A percentile compares a stretch with the other conserved stretches of the same genome.
phyloP scores from a whole-genome alignment of 1,140 invertebrate species.

The Dolichoris vasculosae region DNA sequence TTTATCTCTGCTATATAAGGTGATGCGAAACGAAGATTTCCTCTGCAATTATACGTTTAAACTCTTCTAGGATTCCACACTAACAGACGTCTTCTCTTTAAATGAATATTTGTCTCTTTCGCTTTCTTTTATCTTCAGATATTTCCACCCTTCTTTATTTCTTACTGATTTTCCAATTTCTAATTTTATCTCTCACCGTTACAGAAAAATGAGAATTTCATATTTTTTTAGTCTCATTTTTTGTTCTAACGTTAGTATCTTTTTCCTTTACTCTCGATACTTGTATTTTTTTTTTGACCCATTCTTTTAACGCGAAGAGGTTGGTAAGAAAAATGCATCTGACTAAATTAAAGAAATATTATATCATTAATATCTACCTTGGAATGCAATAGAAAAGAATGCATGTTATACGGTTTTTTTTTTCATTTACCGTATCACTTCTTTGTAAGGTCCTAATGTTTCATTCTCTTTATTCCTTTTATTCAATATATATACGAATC shows the following conservation, averaged over 20 bases:
- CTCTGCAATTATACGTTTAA: slow-evolving; percentile 37
- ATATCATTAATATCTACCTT: slow-evolving; percentile 67
- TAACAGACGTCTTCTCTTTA: neutral
- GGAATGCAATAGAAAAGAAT: slow-evolving; percentile 63
- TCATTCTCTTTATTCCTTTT: slow-evolving; percentile 26
- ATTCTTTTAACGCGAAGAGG: slow-evolving; percentile 44
- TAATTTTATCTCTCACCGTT: neutral
- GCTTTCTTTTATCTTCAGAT: too few relatives aligned
- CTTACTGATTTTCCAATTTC: neutral
- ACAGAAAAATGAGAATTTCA: slow-evolving; percentile 35
- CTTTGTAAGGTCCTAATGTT: slow-evolving; percentile 14
- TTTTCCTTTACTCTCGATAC: neutral
- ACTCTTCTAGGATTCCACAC: slow-evolving; percentile 8
- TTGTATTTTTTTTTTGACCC: neutral
- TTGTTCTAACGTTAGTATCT: neutral
- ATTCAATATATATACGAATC: neutral
- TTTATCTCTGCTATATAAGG: slow-evolving; percentile 51
- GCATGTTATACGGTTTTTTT: slow-evolving; percentile 15
- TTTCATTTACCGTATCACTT: slow-evolving; percentile 33
- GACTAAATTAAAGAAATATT: slow-evolving; percentile 69
- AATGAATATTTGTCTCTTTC: slow-evolving; percentile 13
- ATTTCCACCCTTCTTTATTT: slow-evolving; percentile 23
- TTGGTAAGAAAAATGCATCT: slow-evolving; percentile 62
- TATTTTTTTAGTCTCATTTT: slow-evolving; percentile 28
- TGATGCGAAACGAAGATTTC: slow-evolving; percentile 44